Conservation (phyloP, 2,113 vertebrate genomes). For the Salvelinus alpinus region DNA sequence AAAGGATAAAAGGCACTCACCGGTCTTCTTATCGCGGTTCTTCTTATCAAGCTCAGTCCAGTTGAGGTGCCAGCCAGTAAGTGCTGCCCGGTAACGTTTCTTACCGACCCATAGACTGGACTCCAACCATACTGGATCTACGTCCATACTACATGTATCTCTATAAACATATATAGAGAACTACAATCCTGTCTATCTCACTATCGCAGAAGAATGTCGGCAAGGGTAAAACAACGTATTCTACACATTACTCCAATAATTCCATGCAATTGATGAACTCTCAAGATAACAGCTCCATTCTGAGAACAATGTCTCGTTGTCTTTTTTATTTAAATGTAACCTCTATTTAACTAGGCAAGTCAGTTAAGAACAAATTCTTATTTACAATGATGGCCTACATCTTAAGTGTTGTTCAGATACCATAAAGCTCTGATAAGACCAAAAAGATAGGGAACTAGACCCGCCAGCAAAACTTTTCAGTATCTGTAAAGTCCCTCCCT, state of each 20-base stretch:
- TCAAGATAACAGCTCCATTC: too few species aligned
- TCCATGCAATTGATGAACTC: neutral
- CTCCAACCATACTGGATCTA: constrained; percentile 59
- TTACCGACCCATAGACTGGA: constrained; percentile 73
- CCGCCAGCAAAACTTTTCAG: neutral
- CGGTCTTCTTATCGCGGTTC: constrained; percentile 64
- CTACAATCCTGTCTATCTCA: neutral
- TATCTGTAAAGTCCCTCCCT: neutral
- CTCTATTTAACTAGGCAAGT: too few species aligned
- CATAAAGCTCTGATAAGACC: neutral
- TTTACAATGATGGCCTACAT: too few species aligned
- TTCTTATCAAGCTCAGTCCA: constrained; percentile 75
- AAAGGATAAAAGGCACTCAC: constrained; percentile 43
- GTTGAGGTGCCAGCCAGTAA: constrained; percentile 73
- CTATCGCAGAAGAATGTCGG: neutral
- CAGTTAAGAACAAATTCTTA: too few species aligned
- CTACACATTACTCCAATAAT: neutral
- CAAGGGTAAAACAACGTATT: neutral
- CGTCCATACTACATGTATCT: constrained; percentile 55
- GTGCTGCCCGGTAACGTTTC: constrained; percentile 65
- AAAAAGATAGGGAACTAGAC: neutral
- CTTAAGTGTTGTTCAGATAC: neutral
- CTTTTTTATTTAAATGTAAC: neutral
- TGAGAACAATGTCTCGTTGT: neutral
- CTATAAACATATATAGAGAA: neutral